Conservation (phyloP, 2,797 vertebrate genomes). For the Serranus cabrilla region DNA sequence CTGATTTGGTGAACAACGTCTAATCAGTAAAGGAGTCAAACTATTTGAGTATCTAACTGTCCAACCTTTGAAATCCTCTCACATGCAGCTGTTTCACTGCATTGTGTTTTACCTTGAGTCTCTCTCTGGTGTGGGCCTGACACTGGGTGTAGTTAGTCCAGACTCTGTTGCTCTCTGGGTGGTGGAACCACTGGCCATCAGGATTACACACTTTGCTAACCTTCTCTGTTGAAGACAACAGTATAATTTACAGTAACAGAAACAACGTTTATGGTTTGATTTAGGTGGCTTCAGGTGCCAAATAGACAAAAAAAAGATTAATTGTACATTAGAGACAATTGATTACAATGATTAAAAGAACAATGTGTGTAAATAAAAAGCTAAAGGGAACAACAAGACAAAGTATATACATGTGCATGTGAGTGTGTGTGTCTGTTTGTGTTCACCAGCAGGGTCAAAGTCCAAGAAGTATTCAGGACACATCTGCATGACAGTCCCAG, state of each 20-base stretch:
- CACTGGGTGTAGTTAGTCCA: constrained; percentile 89
- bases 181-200: constrained; percentile 87
- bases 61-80: background rate
- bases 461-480: constrained; percentile 85
- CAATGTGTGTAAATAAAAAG: too few relatives aligned
- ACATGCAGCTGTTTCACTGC: background rate
- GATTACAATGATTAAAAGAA: background rate
- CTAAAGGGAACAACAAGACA: too few relatives aligned
- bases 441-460: constrained; percentile 85
- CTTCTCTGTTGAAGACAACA: constrained; percentile 77
- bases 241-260: background rate
- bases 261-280: background rate
- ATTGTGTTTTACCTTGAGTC: constrained; percentile 72
- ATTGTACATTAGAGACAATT: background rate
- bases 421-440: background rate
- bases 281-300: background rate
- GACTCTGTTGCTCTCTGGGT: constrained; percentile 85
- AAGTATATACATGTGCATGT: background rate
- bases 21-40: too few relatives aligned
- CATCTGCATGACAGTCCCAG: constrained; percentile 79
- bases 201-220: constrained; percentile 87
- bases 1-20: too few relatives aligned
- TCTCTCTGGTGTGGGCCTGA: constrained; percentile 71
- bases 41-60: too few relatives aligned
- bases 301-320: background rate